Base-by-base conservation (phyloP, 1,140 invertebrate species). In the Gonioctena quinquepunctata region DNA sequence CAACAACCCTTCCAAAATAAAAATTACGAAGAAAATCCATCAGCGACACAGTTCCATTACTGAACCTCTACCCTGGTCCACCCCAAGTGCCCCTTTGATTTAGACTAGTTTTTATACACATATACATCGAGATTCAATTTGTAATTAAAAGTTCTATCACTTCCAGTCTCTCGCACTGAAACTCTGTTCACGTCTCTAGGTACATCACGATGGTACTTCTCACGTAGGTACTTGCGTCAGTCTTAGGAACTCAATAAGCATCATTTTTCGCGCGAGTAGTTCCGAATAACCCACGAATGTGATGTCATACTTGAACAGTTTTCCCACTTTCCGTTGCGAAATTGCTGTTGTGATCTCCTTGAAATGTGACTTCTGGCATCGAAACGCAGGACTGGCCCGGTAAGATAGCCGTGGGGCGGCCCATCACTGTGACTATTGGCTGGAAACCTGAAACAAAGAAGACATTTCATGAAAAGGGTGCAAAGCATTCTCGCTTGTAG, bases 301-400 rank as follows among this genome's bases (percentile, higher is more conserved):
- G 33, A 42, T n/a, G 86, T 88, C 87, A 88, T 84, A 88, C 87
- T 66, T 88, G 85, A 68, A 88, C 86, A 74, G 66, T 78, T 67
- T 75, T 80, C 52, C 76, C 75, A 28, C 49, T 60, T 70, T 79
- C 70, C 60, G 59, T 66, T 27, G 68, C 57, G 56, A 72, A 66
- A 64, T 63, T 70, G 54, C 65, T 72, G 33, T 22, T 54, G 4
- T 42, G 52, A 21, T 73, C 66, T 42, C 71, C 73, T 33, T 74
- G 69, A 59, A 72, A 75, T 11, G 56, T 28, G 8, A 73, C 72
- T 54, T 76, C 68, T 7, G 74, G 70, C 16, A 69, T 71, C 50
- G 65, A 66, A 1, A n/a, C 3, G 16, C 11, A 42, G 28, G 50
- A 59, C 27, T n/a, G 61, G 28, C 50, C 50, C 69, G 56, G 66